These are phyloP conservation scores for Orthonychiurus folsomi DNA, from an alignment of 2,888 invertebrate genomes.

Conservation along the genomic window DNA sequence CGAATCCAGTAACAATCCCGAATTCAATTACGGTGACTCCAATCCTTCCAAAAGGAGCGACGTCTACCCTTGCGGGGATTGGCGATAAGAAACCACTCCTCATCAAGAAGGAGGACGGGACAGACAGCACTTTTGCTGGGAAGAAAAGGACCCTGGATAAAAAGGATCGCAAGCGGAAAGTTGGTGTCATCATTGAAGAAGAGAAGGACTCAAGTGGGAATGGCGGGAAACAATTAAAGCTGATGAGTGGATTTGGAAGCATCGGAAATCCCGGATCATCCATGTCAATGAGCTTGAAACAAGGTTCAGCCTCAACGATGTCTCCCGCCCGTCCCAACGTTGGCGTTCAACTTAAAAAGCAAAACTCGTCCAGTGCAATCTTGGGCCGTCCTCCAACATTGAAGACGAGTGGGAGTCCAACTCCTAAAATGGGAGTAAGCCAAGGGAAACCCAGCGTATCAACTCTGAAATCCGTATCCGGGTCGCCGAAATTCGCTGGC, in stretches of 20 bases:
- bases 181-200: not conserved
- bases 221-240: not conserved
- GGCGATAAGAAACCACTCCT: slow-evolving; percentile 4
- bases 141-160: slow-evolving; percentile 14
- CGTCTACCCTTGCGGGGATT: not conserved
- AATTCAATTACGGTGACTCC: slow-evolving; percentile 82
- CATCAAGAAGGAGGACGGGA: slow-evolving; percentile 9
- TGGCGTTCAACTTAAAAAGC: not conserved
- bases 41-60: slow-evolving; percentile 47
- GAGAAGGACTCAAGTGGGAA: not conserved
- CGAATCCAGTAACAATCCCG: slow-evolving; percentile 56
- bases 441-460: slow-evolving; percentile 39
- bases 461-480: slow-evolving; percentile 36
- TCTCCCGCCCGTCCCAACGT: not conserved
- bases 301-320: not conserved
- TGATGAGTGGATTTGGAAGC: not conserved
- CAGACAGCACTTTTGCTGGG: not conserved
- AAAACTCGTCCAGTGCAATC: not conserved
- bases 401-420: slow-evolving; percentile 13
- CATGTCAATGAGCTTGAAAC: no score
- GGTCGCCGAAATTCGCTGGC: slow-evolving; percentile 15
- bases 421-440: slow-evolving; percentile 14
- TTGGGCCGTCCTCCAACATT: not conserved
- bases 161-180: slow-evolving; percentile 17
- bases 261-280: not conserved